These are phyloP conservation scores for Lutjanus campechanus DNA, from an alignment of 2,797 vertebrate species.

Conservation along the genomic window DNA sequence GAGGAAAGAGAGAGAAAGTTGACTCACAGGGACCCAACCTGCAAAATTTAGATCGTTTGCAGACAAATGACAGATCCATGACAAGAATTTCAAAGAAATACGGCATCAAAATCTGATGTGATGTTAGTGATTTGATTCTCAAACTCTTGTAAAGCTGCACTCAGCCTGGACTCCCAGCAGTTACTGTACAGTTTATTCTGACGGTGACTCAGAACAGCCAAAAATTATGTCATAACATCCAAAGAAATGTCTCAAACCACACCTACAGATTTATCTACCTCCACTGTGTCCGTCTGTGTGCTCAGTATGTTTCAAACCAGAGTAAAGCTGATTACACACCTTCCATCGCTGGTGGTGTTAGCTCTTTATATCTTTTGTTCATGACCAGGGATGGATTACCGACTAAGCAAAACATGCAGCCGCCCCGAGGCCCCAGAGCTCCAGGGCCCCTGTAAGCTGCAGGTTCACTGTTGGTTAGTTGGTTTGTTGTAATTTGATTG, in stretches of 20 bases:
- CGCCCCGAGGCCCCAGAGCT: background rate
- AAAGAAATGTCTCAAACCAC: background rate
- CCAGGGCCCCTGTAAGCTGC: background rate
- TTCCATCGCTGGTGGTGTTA: too few relatives aligned
- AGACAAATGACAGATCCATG: slow-evolving; percentile 1
- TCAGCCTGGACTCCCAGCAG: background rate
- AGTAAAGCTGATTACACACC: too few relatives aligned
- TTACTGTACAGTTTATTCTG: background rate
- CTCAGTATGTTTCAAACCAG: background rate
- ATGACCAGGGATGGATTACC: background rate
- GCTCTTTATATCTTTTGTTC: too few relatives aligned
- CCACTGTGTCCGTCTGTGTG: background rate
- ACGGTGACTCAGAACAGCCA: too few relatives aligned
- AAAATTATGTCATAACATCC: background rate
- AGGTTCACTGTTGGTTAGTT: background rate
- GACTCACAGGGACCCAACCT: background rate
- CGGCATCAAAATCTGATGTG: too few relatives aligned
- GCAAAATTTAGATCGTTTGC: background rate
- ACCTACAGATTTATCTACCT: background rate
- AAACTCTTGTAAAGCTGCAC: background rate
- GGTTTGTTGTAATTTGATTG: background rate
- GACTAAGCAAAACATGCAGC: background rate
- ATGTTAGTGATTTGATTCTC: background rate
- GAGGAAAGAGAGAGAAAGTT: background rate
- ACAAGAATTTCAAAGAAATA: background rate